Percentiles rank a stretch among this genome's conserved stretches.
phyloP scores from a whole-genome alignment of 2,797 vertebrate genomes.

The Momotus momota region DNA sequence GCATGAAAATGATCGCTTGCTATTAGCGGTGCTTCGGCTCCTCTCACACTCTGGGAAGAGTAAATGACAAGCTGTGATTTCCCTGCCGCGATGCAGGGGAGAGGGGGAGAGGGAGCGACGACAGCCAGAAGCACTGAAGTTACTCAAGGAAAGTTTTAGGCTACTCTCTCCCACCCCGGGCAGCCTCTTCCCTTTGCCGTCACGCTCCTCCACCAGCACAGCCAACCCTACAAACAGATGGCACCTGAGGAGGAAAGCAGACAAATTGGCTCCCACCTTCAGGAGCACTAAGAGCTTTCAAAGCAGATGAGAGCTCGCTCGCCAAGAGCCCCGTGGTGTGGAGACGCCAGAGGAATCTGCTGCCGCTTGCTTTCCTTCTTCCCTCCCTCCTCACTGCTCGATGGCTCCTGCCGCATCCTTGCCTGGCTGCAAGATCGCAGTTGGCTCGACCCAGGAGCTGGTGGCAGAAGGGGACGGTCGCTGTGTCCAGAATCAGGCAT shows the following conservation, averaged over 20 bases:
- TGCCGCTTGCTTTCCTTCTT: background rate
- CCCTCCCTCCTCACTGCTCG: background rate
- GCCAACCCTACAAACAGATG: conserved; percentile 7
- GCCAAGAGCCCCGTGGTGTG: background rate
- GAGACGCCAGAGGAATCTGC: background rate
- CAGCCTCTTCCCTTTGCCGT: background rate
- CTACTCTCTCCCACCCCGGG: background rate
- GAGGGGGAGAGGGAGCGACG: background rate
- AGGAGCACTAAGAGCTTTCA: conserved; percentile 38
- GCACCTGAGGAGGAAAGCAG: conserved; percentile 60
- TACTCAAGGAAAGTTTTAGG: background rate
- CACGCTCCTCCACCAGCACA: background rate
- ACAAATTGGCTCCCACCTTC: conserved; percentile 62
- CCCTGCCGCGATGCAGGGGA: conserved; percentile 17
- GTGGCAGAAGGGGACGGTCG: accelerated
- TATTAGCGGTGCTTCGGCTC: conserved; percentile 66
- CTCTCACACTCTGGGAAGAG: conserved; percentile 57
- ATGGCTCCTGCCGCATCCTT: background rate
- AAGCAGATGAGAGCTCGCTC: background rate
- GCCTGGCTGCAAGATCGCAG: background rate
- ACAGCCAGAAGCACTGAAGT: background rate
- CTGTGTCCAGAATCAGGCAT: accelerated
- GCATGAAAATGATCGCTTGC: conserved; percentile 68
- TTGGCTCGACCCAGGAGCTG: background rate
- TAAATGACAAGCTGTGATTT: conserved; percentile 72